phyloP scores from a whole-genome alignment of 2,113 vertebrate genomes.

The Chlorodrepanis virens region DNA sequence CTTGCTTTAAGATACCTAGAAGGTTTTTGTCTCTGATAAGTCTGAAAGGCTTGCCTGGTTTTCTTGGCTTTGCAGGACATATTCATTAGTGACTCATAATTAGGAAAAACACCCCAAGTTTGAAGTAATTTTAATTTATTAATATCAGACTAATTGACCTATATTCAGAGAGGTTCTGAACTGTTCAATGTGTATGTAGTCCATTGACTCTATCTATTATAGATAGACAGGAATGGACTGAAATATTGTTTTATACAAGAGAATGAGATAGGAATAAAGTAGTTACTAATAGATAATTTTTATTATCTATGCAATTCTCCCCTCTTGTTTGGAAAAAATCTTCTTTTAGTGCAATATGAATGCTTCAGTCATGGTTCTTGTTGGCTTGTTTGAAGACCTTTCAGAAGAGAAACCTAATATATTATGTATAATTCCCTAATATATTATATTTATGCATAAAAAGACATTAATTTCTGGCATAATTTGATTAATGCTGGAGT shows the following conservation, averaged over 20 bases:
- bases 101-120: accelerated
- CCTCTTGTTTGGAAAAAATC: background rate
- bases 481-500: slow-evolving; percentile 15
- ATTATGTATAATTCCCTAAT: background rate
- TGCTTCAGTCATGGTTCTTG: background rate
- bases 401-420: background rate
- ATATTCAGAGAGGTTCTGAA: background rate
- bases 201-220: background rate
- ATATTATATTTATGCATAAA: background rate
- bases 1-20: background rate
- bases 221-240: background rate
- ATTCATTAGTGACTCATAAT: background rate
- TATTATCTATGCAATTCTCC: background rate
- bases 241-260: background rate
- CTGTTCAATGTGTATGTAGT: background rate
- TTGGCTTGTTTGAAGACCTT: background rate
- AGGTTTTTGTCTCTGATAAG: background rate
- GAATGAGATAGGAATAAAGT: background rate
- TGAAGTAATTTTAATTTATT: background rate
- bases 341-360: background rate
- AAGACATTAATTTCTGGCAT: background rate
- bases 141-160: background rate
- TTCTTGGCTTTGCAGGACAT: background rate
- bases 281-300: background rate
- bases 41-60: background rate